Base-by-base conservation (phyloP, 2,113 vertebrate species). In the Lepus americanus region DNA sequence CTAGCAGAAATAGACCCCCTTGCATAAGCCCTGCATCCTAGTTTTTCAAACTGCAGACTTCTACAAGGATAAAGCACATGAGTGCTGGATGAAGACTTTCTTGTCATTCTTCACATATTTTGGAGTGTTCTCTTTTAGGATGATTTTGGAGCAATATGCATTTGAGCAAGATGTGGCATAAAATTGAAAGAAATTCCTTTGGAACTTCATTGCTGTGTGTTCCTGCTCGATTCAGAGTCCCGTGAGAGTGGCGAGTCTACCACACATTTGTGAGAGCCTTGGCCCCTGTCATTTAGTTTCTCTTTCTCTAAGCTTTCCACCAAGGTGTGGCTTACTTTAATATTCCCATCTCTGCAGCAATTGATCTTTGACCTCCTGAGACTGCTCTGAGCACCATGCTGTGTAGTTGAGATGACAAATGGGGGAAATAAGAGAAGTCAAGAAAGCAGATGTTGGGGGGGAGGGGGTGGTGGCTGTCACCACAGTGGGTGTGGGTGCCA, bases 241-340 rank as follows among this genome's bases (percentile, higher is more conserved):
- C 27, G 4, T n/a, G 64, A 39, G 67, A 8, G 23, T 86, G 83
- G 76, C 66, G 77, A 72, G 39, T 44, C 13, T 31, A 70, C 31
- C n/a, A 10, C 39, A 44, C 31, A 19, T 85, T 87, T 39, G 77
- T n/a, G 84, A 94, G 63, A 84, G 19, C 59, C 61, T 87, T 51
- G 31, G 76, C 63, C 11, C 53, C 72, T 64, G 36, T 59, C 80
- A 22, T 84, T 91, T 0, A 9, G 29, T 53, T 69, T 76, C 49
- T 61, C 76, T 80, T 79, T 19, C 19, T 69, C 20, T 80, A 67
- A 74, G 12, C 78, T 94, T 55, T 95, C 49, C 90, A 63, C 70
- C 61, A 44, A 87, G 66, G 29, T 29, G 1, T 63, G 17, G 76
- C 84, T 95, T 91, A 53, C 95, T 87, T 92, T 85, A 87, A 87